Conservation (phyloP, 2,797 vertebrate species). For the Pangasius macronema region DNA sequence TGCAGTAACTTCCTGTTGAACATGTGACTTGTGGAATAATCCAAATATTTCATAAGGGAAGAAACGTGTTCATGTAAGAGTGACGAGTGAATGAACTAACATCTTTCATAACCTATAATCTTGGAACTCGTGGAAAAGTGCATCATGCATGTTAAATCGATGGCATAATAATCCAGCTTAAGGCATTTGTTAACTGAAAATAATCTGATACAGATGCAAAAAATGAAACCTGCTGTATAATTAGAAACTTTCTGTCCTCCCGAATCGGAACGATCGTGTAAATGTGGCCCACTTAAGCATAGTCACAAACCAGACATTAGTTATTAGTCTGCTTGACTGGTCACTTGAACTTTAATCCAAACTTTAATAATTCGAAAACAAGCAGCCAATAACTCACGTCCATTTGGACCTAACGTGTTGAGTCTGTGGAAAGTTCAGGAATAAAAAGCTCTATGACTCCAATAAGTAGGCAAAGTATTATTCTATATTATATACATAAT, state of each 20-base stretch:
- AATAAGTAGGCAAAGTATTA: background rate
- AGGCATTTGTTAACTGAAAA: background rate
- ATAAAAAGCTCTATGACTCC: background rate
- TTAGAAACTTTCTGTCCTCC: too few relatives aligned
- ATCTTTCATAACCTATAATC: background rate
- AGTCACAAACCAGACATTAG: too few relatives aligned
- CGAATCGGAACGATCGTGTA: too few relatives aligned
- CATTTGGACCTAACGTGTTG: background rate
- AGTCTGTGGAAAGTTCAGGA: background rate
- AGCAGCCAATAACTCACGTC: background rate
- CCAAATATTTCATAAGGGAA: background rate
- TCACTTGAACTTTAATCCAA: background rate
- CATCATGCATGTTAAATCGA: background rate
- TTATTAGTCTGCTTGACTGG: background rate
- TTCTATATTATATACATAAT: background rate
- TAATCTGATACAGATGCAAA: too few relatives aligned
- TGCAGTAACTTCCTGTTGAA: background rate
- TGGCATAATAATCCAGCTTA: background rate
- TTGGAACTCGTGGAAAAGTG: background rate
- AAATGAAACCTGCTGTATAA: too few relatives aligned
- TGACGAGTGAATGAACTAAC: background rate
- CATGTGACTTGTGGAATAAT: background rate
- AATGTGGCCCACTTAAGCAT: too few relatives aligned
- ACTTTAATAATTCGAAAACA: background rate
- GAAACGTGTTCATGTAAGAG: background rate